Conservation (phyloP, 2,797 vertebrate genomes). For the Okamejei kenojei region DNA sequence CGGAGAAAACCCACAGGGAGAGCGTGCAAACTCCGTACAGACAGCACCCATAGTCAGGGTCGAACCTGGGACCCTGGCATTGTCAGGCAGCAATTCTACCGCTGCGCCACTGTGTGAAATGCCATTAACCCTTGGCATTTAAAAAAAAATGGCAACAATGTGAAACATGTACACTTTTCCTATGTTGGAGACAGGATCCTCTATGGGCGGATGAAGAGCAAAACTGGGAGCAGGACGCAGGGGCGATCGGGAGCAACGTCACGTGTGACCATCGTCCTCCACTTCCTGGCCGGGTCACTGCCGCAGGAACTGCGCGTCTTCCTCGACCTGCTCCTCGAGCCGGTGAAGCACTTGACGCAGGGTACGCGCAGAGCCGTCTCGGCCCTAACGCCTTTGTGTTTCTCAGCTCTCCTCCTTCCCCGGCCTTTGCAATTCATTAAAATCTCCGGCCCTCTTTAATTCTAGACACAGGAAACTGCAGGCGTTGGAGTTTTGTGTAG, state of each 20-base stretch:
- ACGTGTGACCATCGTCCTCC: slow-evolving; percentile 81
- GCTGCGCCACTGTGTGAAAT: no score
- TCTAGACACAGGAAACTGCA: no score
- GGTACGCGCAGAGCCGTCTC: slow-evolving; percentile 55
- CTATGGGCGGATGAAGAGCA: slow-evolving; percentile 86
- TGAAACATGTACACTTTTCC: neutral
- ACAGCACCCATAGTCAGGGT: no score
- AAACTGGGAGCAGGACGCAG: slow-evolving; percentile 85
- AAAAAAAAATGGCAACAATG: no score
- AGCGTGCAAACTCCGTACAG: no score
- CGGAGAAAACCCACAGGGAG: no score
- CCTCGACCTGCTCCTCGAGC: slow-evolving; percentile 83
- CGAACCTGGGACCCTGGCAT: no score
- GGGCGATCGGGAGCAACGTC: slow-evolving; percentile 70
- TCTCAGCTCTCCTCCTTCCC: neutral
- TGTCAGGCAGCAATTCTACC: no score
- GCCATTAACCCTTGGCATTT: no score
- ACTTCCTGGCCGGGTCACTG: slow-evolving; percentile 81
- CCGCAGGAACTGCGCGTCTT: slow-evolving; percentile 82
- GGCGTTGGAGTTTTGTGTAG: no score
- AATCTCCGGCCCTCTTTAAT: no score
- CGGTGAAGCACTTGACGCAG: slow-evolving; percentile 68
- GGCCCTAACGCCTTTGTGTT: neutral
- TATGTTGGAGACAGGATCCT: slow-evolving; percentile 69
- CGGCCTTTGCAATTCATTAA: neutral